Conservation (phyloP, 2,797 vertebrate genomes). For the Melanotaenia trifasciata region DNA sequence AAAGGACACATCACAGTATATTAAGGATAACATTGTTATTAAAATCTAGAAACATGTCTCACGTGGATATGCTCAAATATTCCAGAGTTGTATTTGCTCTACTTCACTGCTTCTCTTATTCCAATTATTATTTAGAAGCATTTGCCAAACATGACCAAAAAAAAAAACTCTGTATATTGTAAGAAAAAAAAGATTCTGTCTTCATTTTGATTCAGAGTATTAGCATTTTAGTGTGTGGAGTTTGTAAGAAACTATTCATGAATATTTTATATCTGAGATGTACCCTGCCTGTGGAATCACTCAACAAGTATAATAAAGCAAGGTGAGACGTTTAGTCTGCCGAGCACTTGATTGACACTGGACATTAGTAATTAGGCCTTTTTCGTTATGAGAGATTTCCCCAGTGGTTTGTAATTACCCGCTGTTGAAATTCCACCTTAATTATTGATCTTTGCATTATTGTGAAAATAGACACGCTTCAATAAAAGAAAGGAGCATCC, state of each 20-base stretch:
- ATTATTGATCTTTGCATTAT: slow-evolving; percentile 26
- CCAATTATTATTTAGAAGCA: too few species aligned
- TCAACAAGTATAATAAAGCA: slow-evolving; percentile 10
- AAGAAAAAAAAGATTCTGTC: too few species aligned
- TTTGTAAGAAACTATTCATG: slow-evolving; percentile 1
- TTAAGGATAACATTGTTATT: too few species aligned
- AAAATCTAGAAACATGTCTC: not conserved
- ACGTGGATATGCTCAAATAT: not conserved
- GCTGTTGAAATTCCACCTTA: slow-evolving; percentile 34
- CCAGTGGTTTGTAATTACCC: slow-evolving; percentile 27
- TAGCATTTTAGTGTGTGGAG: not conserved
- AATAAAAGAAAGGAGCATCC: not conserved
- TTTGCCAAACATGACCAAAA: too few species aligned
- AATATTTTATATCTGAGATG: slow-evolving; percentile 2
- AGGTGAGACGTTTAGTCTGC: slow-evolving; percentile 5
- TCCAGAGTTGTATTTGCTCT: too few species aligned
- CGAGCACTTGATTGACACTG: not conserved
- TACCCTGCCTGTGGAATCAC: not conserved
- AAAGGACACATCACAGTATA: not conserved
- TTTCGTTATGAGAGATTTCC: not conserved
- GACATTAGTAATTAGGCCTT: slow-evolving; percentile 13
- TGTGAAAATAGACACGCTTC: not conserved
- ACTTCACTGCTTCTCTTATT: too few species aligned
- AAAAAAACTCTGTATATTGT: not conserved
- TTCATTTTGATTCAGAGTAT: not conserved